phyloP scores from a whole-genome alignment of 2,888 invertebrate genomes.

The Diloba caeruleocephala region DNA sequence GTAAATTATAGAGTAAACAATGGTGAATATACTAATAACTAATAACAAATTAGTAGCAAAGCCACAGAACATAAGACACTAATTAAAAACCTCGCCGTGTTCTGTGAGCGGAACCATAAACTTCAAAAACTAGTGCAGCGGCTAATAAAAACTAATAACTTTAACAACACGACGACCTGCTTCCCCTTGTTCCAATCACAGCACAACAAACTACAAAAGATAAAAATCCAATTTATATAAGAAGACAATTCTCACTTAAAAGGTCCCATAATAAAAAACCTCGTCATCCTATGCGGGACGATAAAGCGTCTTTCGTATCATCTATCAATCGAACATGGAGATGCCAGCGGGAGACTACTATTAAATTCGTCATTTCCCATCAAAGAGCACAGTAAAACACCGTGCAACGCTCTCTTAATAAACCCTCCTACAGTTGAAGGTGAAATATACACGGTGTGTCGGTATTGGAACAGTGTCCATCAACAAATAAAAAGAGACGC shows the following conservation, averaged over 20 bases:
- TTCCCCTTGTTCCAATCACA: slow-evolving; percentile 59
- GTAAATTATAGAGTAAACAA: too few relatives aligned
- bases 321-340: slow-evolving; percentile 84
- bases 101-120: slow-evolving; percentile 1
- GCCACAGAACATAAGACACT: too few relatives aligned
- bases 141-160: slow-evolving; percentile 11
- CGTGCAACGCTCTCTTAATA: slow-evolving; percentile 12
- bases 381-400: slow-evolving; percentile 36
- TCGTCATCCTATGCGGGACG: slow-evolving; percentile 64
- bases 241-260: slow-evolving; percentile 84
- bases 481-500: slow-evolving; percentile 68
- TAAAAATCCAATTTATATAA: slow-evolving; percentile 80
- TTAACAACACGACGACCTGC: slow-evolving; percentile 44
- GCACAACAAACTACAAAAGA: slow-evolving; percentile 57
- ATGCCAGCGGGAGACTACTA: slow-evolving; percentile 77
- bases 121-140: neutral
- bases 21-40: too few relatives aligned
- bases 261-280: slow-evolving; percentile 73
- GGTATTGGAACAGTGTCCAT: slow-evolving; percentile 55
- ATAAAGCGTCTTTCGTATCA: slow-evolving; percentile 75
- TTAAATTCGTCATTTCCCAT: slow-evolving; percentile 72
- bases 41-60: too few relatives aligned
- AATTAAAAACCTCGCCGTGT: too few relatives aligned
- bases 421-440: neutral
- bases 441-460: slow-evolving; percentile 33